These are phyloP conservation scores for Dasyurus viverrinus DNA, from an alignment of 2,113 vertebrate genomes.

Conservation along the genomic window DNA sequence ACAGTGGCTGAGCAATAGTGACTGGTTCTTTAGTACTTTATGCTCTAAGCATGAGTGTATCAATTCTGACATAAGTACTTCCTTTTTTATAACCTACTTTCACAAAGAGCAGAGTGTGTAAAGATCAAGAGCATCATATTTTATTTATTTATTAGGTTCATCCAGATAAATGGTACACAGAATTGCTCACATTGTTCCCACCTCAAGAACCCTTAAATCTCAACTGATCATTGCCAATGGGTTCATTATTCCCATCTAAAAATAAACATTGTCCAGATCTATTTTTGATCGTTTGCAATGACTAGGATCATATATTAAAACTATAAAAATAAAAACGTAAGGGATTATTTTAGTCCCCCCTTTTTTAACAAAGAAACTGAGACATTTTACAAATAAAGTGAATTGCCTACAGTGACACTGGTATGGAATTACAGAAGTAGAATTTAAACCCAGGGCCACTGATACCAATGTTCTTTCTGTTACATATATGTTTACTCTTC, in stretches of 20 bases:
- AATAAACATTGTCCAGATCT: neutral
- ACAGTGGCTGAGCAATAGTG: neutral
- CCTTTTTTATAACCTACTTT: neutral
- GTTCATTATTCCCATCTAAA: neutral
- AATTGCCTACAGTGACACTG: neutral
- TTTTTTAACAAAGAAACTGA: no score
- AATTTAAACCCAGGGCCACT: neutral
- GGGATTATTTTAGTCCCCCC: neutral
- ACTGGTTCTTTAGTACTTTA: neutral
- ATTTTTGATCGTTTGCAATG: neutral
- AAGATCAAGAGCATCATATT: neutral
- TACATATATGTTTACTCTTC: neutral
- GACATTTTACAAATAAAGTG: neutral
- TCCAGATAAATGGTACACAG: neutral
- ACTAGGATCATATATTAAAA: neutral
- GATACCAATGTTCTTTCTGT: neutral
- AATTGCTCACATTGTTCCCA: neutral
- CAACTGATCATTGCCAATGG: neutral
- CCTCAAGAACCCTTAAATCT: neutral
- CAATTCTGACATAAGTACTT: neutral
- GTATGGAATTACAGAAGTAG: neutral
- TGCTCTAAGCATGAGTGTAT: neutral
- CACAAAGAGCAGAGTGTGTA: neutral
- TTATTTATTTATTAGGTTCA: neutral
- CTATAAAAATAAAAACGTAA: neutral